Evolutionary conservation across 2,888 invertebrate species (phyloP).

Genomic region (Mycalesis mineus): DNA sequence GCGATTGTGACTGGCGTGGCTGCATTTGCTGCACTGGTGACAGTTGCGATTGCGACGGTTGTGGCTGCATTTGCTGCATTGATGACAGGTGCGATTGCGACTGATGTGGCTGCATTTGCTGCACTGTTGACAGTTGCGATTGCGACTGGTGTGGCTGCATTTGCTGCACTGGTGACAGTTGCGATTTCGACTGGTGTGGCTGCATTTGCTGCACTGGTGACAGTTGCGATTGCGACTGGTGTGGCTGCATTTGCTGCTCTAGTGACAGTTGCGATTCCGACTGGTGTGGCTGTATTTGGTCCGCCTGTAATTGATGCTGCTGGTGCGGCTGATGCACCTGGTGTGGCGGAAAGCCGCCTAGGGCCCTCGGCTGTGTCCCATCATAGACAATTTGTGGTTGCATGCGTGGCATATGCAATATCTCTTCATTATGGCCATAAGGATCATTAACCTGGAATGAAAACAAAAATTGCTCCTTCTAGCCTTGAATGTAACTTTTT

Average conservation of each 20-base stretch:
- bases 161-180: no score
- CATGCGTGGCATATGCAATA: constrained; percentile 39
- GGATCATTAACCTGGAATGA: constrained; percentile 43
- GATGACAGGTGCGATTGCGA: no score
- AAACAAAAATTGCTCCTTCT: no score
- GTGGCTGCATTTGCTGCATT: no score
- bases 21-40: no score
- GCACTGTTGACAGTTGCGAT: no score
- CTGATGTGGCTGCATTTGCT: no score
- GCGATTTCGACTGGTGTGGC: not conserved
- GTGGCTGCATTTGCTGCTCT: not conserved
- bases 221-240: not conserved
- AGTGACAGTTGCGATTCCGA: constrained; percentile 5
- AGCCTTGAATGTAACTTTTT: no score
- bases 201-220: not conserved
- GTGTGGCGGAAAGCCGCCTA: constrained; percentile 33
- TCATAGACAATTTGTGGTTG: constrained; percentile 49
- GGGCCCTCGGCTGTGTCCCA: constrained; percentile 28
- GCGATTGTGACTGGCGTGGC: no score
- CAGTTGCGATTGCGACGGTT: no score
- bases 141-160: no score
- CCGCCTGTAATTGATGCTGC: not conserved
- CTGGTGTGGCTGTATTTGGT: not conserved
- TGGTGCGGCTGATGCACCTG: constrained; percentile 21
- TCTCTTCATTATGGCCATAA: constrained; percentile 43